Conservation (phyloP, 2,888 invertebrate genomes). For the Caenorhabditis sinica region DNA sequence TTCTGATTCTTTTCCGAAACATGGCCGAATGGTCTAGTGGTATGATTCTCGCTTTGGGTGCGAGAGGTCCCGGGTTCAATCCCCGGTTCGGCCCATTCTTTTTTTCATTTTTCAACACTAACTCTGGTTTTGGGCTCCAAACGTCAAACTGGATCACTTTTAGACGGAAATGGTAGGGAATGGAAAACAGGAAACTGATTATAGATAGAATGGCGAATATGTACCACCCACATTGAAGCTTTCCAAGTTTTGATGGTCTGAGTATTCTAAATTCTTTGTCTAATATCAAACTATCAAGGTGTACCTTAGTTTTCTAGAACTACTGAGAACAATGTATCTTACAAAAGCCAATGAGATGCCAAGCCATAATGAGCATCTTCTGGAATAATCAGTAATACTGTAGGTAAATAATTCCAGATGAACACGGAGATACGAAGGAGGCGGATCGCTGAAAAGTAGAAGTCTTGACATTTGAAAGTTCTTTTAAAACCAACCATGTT, state of each 20-base stretch:
- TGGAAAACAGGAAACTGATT: background rate
- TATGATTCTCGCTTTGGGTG: conserved; percentile 84
- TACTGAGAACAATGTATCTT: background rate
- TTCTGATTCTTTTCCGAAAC: background rate
- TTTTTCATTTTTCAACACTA: background rate
- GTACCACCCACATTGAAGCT: background rate
- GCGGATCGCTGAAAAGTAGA: background rate
- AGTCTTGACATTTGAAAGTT: background rate
- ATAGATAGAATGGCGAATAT: background rate
- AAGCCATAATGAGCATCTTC: conserved; percentile 13
- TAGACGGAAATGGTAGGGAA: background rate
- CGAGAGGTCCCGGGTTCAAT: conserved; percentile 84
- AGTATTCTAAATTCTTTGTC: too few species aligned
- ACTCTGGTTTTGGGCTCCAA: background rate
- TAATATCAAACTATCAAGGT: too few species aligned
- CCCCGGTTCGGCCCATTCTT: conserved; percentile 74
- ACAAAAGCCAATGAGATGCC: conserved; percentile 2
- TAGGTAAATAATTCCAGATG: background rate
- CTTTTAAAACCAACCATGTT: background rate
- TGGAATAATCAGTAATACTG: background rate
- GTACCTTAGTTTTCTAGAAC: background rate
- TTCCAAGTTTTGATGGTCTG: background rate
- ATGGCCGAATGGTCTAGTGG: conserved; percentile 82
- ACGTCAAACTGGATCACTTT: background rate
- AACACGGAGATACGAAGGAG: background rate